Percentiles rank a stretch among this genome's conserved stretches.
These are phyloP conservation scores for Danio jaintianensis DNA, from an alignment of 2,797 vertebrate genomes.

Conservation along the genomic window DNA sequence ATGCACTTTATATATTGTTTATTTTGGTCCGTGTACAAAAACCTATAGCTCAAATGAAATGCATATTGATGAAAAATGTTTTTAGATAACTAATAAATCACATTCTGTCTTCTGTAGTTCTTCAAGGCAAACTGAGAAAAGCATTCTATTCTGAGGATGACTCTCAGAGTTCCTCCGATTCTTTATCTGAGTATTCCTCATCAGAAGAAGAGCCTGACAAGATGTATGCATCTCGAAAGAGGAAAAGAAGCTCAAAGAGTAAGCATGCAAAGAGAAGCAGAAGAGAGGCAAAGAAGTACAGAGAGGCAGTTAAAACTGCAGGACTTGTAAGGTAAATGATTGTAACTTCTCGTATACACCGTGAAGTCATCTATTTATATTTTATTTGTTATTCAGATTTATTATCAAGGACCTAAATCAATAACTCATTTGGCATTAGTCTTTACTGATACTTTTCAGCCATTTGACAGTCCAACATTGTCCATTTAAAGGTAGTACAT, in stretches of 20 bases:
- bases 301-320: conserved; percentile 63
- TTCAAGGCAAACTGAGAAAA: conserved; percentile 87
- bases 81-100: not conserved
- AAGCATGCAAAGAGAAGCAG: conserved; percentile 84
- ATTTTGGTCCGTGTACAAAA: not conserved
- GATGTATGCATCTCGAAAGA: conserved; percentile 73
- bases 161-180: conserved; percentile 81
- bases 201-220: conserved; percentile 84
- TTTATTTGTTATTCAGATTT: not conserved
- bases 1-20: not conserved
- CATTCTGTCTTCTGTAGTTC: conserved; percentile 69
- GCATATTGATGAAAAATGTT: not conserved
- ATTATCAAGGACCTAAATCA: not conserved
- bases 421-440: not conserved
- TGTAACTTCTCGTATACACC: not conserved
- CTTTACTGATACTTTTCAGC: not conserved
- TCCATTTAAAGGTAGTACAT: not conserved
- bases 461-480: not conserved
- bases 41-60: not conserved
- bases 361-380: not conserved
- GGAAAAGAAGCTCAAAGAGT: conserved; percentile 81
- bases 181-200: conserved; percentile 74
- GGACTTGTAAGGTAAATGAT: conserved; percentile 77
- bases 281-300: conserved; percentile 76
- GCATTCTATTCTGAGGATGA: conserved; percentile 80